These are phyloP conservation scores for Drosophila meridiana DNA, from an alignment of 2,888 invertebrate genomes.

Conservation along the genomic window DNA sequence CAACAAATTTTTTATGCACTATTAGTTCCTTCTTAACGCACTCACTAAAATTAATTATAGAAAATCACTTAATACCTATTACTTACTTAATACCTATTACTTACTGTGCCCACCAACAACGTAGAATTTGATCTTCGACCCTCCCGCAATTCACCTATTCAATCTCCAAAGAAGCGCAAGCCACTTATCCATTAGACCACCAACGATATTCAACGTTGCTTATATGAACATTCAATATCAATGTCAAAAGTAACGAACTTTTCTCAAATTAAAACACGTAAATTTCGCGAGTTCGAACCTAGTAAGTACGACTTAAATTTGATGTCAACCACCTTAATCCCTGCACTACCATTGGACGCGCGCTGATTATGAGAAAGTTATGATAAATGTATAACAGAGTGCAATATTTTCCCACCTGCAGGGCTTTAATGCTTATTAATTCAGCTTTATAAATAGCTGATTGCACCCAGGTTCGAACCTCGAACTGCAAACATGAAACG, in stretches of 20 bases:
- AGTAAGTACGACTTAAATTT: background rate
- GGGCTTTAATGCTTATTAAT: too few species aligned
- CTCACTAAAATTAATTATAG: too few species aligned
- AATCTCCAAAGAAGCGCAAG: background rate
- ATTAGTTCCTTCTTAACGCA: too few species aligned
- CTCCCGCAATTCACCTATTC: too few species aligned
- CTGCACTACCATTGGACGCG: background rate
- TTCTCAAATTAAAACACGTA: too few species aligned
- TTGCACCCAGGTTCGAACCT: background rate
- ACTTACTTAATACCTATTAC: too few species aligned
- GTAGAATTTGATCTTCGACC: too few species aligned
- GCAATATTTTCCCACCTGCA: background rate
- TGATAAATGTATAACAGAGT: background rate
- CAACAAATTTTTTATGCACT: too few species aligned
- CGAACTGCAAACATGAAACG: background rate
- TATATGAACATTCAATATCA: background rate
- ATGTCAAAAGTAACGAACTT: background rate
- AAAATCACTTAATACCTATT: too few species aligned
- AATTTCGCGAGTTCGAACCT: background rate
- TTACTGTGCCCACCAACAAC: too few species aligned
- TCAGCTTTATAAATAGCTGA: background rate
- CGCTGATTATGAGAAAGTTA: background rate
- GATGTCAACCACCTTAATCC: background rate
- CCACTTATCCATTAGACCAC: background rate
- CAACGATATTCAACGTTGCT: accelerated